Conservation (phyloP, 2,797 vertebrate species). For the Poecilia wingei region DNA sequence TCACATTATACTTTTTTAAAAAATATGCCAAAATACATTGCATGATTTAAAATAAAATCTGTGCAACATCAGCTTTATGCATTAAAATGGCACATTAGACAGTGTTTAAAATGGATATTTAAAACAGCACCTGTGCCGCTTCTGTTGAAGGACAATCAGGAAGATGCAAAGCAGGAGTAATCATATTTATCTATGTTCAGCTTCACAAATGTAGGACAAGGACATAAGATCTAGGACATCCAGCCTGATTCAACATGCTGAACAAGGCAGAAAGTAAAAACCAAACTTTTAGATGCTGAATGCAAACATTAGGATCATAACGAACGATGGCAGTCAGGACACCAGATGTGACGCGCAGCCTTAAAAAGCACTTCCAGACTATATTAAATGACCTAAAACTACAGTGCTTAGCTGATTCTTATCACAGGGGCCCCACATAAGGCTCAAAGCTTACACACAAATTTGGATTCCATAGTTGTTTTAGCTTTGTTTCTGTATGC, state of each 20-base stretch:
- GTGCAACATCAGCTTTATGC: conserved; percentile 3
- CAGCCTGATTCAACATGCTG: conserved; percentile 50
- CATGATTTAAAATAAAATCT: not conserved
- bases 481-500: conserved; percentile 7
- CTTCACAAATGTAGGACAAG: conserved; percentile 57
- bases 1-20: not conserved
- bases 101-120: not conserved
- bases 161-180: conserved; percentile 14
- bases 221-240: conserved; percentile 50
- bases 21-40: not conserved
- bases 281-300: conserved; percentile 6
- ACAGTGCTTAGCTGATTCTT: conserved; percentile 13
- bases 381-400: conserved; percentile 8
- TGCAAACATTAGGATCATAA: conserved; percentile 15
- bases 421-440: conserved; percentile 18
- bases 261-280: conserved; percentile 39
- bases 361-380: conserved; percentile 10
- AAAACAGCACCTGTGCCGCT: conserved; percentile 24
- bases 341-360: conserved; percentile 8
- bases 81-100: not conserved
- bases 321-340: not conserved
- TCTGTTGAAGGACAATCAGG: conserved; percentile 14
- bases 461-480: conserved; percentile 14
- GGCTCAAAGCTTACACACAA: not conserved
- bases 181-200: conserved; percentile 34